Percentiles rank a stretch among this genome's conserved stretches.
Conservation (phyloP, 2,113 vertebrate species). For the Galbula dea region DNA sequence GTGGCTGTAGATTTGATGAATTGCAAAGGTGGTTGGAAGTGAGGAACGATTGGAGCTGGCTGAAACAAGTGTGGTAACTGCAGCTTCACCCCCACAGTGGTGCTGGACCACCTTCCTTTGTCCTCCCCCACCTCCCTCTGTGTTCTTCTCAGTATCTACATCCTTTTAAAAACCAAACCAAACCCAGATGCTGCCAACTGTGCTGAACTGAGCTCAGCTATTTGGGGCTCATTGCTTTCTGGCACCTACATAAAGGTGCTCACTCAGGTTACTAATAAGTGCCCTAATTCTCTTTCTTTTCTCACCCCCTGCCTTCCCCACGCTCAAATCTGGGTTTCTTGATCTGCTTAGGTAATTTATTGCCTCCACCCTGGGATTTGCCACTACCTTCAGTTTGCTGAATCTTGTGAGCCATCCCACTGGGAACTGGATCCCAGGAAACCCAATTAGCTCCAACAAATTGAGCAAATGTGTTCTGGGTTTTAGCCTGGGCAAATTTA, state of each 20-base stretch:
- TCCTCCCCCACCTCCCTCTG: not conserved
- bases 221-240: not conserved
- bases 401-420: conserved; percentile 38
- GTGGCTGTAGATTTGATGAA: not conserved
- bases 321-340: not conserved
- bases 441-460: conserved; percentile 60
- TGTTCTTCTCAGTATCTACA: not conserved
- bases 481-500: conserved; percentile 24
- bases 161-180: not conserved
- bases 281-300: not conserved
- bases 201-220: not conserved
- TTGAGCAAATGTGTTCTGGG: conserved; percentile 21
- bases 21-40: not conserved
- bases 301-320: not conserved
- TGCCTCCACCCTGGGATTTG: not conserved
- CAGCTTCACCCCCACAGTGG: not conserved
- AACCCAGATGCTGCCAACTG: not conserved
- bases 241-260: not conserved
- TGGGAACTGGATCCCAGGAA: conserved; percentile 44
- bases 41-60: not conserved
- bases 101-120: not conserved
- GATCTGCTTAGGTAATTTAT: conserved; percentile 51
- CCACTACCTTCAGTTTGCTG: conserved; percentile 26
- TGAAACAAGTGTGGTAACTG: not conserved
- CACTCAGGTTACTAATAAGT: not conserved